Conservation (phyloP, 2,113 vertebrate genomes). For the Pomatorhinus ruficollis region DNA sequence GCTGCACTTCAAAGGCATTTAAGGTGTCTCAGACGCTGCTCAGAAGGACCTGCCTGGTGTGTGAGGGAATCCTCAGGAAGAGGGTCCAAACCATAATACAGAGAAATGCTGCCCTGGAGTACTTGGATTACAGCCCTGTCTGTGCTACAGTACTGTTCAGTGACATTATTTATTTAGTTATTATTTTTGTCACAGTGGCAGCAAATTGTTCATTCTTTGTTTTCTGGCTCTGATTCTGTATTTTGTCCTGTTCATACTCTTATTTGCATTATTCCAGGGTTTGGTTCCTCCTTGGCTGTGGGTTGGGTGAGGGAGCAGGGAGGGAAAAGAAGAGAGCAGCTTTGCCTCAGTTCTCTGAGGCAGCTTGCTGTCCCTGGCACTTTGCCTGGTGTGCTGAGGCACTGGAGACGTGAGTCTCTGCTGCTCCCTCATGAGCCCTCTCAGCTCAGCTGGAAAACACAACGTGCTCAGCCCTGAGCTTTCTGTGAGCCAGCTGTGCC, state of each 20-base stretch:
- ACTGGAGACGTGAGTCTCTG: background rate
- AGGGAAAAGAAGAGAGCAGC: background rate
- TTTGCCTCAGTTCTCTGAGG: background rate
- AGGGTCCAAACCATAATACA: background rate
- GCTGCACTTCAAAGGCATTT: background rate
- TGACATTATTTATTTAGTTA: background rate
- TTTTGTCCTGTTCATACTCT: background rate
- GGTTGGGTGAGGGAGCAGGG: background rate
- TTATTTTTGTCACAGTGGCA: background rate
- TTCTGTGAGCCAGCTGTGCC: background rate
- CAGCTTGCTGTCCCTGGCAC: background rate
- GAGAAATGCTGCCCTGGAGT: background rate
- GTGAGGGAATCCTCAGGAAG: background rate
- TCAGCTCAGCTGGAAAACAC: background rate
- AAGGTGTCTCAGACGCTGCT: background rate
- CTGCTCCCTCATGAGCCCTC: background rate
- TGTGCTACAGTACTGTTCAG: background rate
- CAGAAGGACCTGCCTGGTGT: background rate
- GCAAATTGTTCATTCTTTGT: background rate
- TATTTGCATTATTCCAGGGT: background rate
- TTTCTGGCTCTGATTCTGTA: background rate
- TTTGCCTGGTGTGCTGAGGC: background rate
- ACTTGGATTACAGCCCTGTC: background rate
- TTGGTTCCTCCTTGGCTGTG: background rate
- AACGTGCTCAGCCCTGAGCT: background rate